Evolutionary conservation across 2,113 vertebrate genomes (phyloP).

Genomic region (Nothoprocta pentlandii): DNA sequence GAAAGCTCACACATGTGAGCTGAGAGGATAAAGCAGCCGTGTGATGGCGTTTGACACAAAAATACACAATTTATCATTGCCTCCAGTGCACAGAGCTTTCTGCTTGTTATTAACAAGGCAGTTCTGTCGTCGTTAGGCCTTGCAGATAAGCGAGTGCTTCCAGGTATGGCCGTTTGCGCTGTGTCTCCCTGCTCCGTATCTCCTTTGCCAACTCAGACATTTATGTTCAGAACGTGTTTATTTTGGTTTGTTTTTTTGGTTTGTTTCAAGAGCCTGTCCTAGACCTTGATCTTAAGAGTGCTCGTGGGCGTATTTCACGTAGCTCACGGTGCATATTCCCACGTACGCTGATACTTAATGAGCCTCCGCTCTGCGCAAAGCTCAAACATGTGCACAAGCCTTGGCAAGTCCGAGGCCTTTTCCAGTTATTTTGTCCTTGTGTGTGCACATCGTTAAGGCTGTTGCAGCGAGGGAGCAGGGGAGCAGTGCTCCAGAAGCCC

Average conservation of each 20-base stretch:
- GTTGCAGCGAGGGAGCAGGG: neutral
- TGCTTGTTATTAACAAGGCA: neutral
- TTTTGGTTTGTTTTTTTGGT: neutral
- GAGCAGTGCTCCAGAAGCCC: neutral
- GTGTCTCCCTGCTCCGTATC: neutral
- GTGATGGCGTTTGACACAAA: neutral
- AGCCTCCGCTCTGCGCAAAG: neutral
- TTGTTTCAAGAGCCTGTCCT: constrained; percentile 1
- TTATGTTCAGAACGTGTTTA: constrained; percentile 38
- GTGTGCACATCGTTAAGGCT: neutral
- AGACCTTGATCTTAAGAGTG: constrained; percentile 18
- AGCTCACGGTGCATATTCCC: constrained; percentile 33
- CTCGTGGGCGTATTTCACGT: constrained; percentile 13
- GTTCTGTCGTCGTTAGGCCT: neutral
- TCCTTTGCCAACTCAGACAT: constrained; percentile 2
- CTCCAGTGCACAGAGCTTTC: neutral
- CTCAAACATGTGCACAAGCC: neutral
- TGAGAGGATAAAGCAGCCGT: neutral
- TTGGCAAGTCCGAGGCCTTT: constrained; percentile 16
- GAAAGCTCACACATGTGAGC: neutral
- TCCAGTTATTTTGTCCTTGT: neutral
- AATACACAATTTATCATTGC: neutral
- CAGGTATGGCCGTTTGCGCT: neutral
- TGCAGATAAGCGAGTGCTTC: neutral
- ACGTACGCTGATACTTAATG: neutral